Conservation (phyloP, 1,140 invertebrate genomes). For the Physella acuta region DNA sequence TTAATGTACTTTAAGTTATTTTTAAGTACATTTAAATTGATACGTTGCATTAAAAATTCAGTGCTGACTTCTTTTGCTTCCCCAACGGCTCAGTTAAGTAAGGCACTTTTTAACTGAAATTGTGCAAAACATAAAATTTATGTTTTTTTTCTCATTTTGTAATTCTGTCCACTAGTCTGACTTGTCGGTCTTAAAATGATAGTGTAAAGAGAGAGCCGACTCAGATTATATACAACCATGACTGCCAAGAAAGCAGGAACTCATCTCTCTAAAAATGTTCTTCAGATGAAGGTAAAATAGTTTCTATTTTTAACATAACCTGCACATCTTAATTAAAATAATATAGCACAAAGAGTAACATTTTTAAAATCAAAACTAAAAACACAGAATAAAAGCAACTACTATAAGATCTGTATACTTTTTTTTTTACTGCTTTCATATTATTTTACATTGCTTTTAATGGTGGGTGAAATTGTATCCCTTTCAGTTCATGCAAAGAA, state of each 20-base stretch:
- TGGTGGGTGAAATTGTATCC: not conserved
- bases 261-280: constrained; percentile 44
- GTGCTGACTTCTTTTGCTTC: not conserved
- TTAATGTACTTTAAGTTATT: too few species aligned
- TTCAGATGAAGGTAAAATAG: constrained; percentile 44
- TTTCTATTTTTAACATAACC: not conserved
- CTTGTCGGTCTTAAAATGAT: not conserved
- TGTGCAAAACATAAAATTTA: too few species aligned
- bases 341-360: not conserved
- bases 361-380: not conserved
- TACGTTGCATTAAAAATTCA: not conserved
- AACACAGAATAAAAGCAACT: not conserved
- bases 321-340: not conserved
- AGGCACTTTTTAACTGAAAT: not conserved
- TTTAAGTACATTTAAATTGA: too few species aligned
- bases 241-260: not conserved
- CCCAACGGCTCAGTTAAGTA: not conserved
- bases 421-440: not conserved
- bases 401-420: not conserved
- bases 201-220: not conserved
- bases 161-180: not conserved
- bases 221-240: not conserved
- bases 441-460: not conserved
- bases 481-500: constrained; percentile 82
- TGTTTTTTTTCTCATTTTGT: not conserved